phyloP scores from a whole-genome alignment of 2,888 invertebrate species.

The Plebejus argus region DNA sequence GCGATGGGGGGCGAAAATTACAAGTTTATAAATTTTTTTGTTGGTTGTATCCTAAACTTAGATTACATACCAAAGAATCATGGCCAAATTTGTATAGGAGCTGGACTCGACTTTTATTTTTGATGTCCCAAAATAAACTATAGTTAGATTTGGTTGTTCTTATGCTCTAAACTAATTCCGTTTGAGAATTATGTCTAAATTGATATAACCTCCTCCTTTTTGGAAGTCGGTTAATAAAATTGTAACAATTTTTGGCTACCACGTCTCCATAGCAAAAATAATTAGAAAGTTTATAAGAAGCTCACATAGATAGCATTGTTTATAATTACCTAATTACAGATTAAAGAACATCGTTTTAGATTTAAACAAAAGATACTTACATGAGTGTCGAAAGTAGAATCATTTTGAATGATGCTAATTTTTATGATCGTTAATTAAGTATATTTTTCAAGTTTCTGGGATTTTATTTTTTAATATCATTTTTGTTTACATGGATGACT shows the following conservation, averaged over 20 bases:
- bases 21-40: no score
- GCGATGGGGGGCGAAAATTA: no score
- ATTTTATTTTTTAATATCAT: background rate
- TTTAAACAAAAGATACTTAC: slow-evolving; percentile 19
- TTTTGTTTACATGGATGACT: background rate
- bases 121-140: no score
- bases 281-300: background rate
- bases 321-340: background rate
- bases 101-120: no score
- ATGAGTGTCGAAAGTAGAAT: background rate
- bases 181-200: no score
- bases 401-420: background rate
- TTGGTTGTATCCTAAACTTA: no score
- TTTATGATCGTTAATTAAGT: background rate
- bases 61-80: no score
- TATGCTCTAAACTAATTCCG: no score
- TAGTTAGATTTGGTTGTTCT: no score
- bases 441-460: background rate
- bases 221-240: no score
- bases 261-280: background rate
- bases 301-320: slow-evolving; percentile 11
- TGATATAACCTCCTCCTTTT: no score
- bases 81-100: no score
- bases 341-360: background rate
- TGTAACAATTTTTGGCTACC: background rate